Evolutionary conservation across 2,797 vertebrate genomes (phyloP).

Genomic region (Lepidocolaptes lacrymiger): DNA sequence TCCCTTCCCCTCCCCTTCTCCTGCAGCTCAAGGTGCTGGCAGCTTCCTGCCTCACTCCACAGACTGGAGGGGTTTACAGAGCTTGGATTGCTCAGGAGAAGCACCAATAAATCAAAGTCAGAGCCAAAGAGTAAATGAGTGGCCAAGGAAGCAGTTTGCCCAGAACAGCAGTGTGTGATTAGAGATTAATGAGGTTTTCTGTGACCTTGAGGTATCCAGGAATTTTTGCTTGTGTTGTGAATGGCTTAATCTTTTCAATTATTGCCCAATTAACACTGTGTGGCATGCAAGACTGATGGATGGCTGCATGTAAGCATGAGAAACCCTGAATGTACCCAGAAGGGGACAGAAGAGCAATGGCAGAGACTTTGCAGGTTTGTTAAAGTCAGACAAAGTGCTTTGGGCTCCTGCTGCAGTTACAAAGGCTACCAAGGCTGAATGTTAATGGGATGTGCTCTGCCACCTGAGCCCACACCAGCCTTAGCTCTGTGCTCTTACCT

Average conservation of each 20-base stretch:
- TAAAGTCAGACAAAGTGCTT: neutral
- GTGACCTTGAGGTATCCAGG: neutral
- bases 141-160: neutral
- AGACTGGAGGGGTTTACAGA: neutral
- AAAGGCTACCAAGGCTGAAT: neutral
- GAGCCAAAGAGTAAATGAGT: neutral
- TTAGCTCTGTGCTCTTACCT: constrained; percentile 78
- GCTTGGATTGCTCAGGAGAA: neutral
- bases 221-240: neutral
- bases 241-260: constrained; percentile 31
- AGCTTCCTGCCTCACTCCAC: neutral
- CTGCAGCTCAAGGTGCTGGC: neutral
- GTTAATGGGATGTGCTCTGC: neutral
- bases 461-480: neutral
- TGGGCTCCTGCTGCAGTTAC: neutral
- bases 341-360: neutral
- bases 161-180: neutral
- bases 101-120: constrained; percentile 10
- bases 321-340: neutral
- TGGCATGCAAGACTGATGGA: neutral
- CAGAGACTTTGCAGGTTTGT: neutral
- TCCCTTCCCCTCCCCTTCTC: neutral
- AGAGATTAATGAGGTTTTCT: constrained; percentile 18
- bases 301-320: neutral
- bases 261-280: neutral